These are phyloP conservation scores for Ursus arctos DNA, from an alignment of 2,113 vertebrate genomes.

Conservation along the genomic window DNA sequence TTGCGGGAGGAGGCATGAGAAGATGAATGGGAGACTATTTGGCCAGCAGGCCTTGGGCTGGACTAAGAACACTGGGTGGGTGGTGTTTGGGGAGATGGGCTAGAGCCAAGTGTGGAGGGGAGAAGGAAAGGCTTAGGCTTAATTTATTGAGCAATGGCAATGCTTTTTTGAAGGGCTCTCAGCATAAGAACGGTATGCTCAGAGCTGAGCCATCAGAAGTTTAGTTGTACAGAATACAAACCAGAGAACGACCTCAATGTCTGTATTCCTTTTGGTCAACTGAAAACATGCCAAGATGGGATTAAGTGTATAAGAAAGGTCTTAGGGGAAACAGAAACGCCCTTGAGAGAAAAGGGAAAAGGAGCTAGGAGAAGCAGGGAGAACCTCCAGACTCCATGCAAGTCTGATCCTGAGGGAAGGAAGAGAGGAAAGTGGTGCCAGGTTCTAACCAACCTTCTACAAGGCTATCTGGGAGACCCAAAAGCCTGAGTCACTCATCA, in stretches of 20 bases:
- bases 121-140: background rate
- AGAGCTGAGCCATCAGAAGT: background rate
- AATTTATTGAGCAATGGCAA: background rate
- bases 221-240: slow-evolving; percentile 15
- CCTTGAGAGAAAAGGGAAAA: slow-evolving; percentile 12
- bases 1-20: accelerated
- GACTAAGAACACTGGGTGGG: background rate
- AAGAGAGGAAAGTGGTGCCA: background rate
- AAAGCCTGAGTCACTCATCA: background rate
- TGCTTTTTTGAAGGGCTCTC: background rate
- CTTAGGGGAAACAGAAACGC: background rate
- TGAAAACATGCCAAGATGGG: background rate
- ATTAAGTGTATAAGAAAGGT: background rate
- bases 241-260: background rate
- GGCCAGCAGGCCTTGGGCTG: background rate
- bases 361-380: background rate
- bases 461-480: background rate
- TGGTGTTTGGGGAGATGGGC: background rate
- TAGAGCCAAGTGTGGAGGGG: too few relatives aligned
- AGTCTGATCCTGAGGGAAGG: background rate
- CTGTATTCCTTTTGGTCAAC: background rate
- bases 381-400: background rate
- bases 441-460: background rate
- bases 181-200: background rate
- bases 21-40: background rate